Base-by-base conservation (phyloP, 2,888 invertebrate genomes). In the Lamellibrachia columna region DNA sequence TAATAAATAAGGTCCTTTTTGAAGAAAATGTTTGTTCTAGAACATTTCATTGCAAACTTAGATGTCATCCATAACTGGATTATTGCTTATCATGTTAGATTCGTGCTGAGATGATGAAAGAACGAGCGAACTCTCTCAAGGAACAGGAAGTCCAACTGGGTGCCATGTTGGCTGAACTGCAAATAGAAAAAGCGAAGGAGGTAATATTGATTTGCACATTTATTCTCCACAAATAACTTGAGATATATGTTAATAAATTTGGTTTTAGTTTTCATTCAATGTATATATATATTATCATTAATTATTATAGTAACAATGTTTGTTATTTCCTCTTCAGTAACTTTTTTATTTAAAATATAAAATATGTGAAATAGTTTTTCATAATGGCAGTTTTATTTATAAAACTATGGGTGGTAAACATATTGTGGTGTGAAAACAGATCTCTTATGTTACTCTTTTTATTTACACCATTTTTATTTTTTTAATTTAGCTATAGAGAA, bases 121-220 rank as follows among this genome's bases (percentile, higher is more conserved):
- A 96, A 90, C 94, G 96, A 93, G 96, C 96, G 7, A 91, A 95
- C 75, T 95, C 95, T 7, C 93, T 96, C 91, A 95, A 95, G 93
- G 95, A 95, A 55, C 96, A 96, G 93, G 96, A 96, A 92, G 96
- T 96, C 75, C 93, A 94, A 91, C 94, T 96, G 52, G 96, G 96
- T 40, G 95, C 96, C 11, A 94, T 96, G 94, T 94, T 96, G 75
- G 95, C 96, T 55, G 94, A 95, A 8, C 93, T 96, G 60, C 96
- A 96, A 93, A 93, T 96, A 93, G 94, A 95, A 52, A 96, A 96
- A 93, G 96, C 96, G 52, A 95, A 95, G 94, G 96, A 96, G 96
- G 96, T 96, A 75, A 75, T 75, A 6, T 75, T 75, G 15, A n/a
- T 15, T n/a, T 2, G 3, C 75, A 15, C 22, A 60, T 75, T 75